Conservation (phyloP, 2,797 vertebrate species). For the Ataeniobius toweri region DNA sequence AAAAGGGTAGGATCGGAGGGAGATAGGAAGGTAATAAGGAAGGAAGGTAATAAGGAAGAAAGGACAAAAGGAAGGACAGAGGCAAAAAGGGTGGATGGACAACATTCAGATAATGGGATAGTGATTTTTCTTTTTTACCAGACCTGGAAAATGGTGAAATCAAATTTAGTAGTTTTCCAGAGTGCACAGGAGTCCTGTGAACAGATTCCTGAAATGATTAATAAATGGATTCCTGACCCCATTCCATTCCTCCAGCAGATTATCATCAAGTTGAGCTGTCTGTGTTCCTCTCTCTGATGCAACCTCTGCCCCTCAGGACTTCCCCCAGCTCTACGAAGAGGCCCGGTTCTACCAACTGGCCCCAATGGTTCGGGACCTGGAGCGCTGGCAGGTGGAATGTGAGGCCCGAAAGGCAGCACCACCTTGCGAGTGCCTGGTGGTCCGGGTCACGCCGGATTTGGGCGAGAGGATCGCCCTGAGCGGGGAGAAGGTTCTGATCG, state of each 20-base stretch:
- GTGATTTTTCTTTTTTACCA: neutral
- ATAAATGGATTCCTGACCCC: no score
- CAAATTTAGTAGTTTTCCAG: neutral
- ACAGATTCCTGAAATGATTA: neutral
- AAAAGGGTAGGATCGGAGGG: no score
- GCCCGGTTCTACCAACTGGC: conserved; percentile 91
- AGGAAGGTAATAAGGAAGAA: no score
- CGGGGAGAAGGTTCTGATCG: conserved; percentile 91
- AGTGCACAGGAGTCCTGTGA: neutral
- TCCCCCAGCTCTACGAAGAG: conserved; percentile 90
- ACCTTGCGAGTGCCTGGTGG: conserved; percentile 90
- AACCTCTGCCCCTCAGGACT: conserved; percentile 78
- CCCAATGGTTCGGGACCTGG: conserved; percentile 91
- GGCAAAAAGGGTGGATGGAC: no score
- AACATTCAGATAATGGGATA: no score
- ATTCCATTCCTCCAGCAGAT: neutral
- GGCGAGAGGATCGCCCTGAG: conserved; percentile 90
- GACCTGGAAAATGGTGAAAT: neutral
- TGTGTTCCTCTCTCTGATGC: neutral
- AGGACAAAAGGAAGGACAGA: no score
- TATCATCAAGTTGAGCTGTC: neutral
- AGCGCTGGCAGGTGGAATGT: conserved; percentile 89
- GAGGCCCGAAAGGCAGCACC: conserved; percentile 81
- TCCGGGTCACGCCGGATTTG: conserved; percentile 88
- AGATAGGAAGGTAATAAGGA: no score